Conservation (phyloP, 2,113 vertebrate genomes). For the Tragelaphus strepsiceros region DNA sequence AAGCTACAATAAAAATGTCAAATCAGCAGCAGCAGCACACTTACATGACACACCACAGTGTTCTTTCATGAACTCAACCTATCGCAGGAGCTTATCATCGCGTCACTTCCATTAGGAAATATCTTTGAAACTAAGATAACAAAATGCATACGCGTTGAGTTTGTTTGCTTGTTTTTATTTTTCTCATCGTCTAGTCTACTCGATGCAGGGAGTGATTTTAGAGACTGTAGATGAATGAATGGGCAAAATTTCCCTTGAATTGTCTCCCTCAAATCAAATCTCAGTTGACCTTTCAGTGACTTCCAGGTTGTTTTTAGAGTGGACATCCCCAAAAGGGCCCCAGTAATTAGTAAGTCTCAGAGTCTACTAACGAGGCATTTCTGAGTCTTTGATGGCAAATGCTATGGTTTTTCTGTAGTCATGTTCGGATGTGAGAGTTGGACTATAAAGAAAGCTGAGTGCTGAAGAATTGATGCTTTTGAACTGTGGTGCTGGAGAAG, state of each 20-base stretch:
- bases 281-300: not conserved
- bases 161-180: not conserved
- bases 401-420: not conserved
- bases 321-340: not conserved
- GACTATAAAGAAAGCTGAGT: not conserved
- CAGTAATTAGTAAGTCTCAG: not conserved
- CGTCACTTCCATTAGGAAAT: not conserved
- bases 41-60: not conserved
- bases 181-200: not conserved
- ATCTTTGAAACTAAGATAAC: not conserved
- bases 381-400: not conserved
- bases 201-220: not conserved
- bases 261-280: not conserved
- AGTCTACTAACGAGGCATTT: not conserved
- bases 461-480: not conserved
- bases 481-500: not conserved
- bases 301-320: not conserved
- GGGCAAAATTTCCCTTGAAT: not conserved
- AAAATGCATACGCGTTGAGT: not conserved
- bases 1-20: not conserved
- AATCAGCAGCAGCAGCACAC: not conserved
- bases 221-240: not conserved
- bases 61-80: not conserved
- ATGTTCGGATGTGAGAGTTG: not conserved
- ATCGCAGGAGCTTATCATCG: not conserved